A percentile compares a stretch with the other conserved stretches of the same genome.
These are phyloP conservation scores for Aplodontia rufa DNA, from an alignment of 2,113 vertebrate genomes.

Conservation along the genomic window DNA sequence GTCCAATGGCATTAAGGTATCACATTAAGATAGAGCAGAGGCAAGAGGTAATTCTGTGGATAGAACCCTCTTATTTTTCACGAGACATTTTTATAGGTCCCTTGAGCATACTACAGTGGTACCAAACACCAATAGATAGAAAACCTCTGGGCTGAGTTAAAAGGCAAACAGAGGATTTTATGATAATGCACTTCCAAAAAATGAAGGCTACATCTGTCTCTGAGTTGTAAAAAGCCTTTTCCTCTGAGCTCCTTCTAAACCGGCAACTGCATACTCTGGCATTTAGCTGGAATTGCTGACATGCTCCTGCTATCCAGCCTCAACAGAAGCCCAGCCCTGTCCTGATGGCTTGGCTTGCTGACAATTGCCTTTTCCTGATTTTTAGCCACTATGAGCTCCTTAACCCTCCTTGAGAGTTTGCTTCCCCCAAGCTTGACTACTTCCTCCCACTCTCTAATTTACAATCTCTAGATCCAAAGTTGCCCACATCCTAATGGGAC, in stretches of 20 bases:
- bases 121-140: not conserved
- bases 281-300: not conserved
- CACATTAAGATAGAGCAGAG: not conserved
- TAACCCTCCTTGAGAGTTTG: not conserved
- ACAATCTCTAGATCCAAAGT: not conserved
- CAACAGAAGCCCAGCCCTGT: not conserved
- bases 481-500: not conserved
- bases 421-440: not conserved
- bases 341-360: not conserved
- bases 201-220: conserved; percentile 15
- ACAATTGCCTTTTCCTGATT: not conserved
- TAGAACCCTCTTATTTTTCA: not conserved
- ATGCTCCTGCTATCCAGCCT: not conserved
- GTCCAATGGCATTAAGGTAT: not conserved
- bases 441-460: not conserved
- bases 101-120: not conserved
- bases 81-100: conserved; percentile 1
- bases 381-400: not conserved
- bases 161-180: not conserved
- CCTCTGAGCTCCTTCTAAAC: not conserved
- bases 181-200: not conserved
- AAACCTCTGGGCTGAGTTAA: not conserved
- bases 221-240: conserved; percentile 28
- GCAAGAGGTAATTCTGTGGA: conserved; percentile 12
- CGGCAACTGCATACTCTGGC: not conserved